Evolutionary conservation across 2,797 vertebrate species (phyloP).

Genomic region (Bovichtus diacanthus): DNA sequence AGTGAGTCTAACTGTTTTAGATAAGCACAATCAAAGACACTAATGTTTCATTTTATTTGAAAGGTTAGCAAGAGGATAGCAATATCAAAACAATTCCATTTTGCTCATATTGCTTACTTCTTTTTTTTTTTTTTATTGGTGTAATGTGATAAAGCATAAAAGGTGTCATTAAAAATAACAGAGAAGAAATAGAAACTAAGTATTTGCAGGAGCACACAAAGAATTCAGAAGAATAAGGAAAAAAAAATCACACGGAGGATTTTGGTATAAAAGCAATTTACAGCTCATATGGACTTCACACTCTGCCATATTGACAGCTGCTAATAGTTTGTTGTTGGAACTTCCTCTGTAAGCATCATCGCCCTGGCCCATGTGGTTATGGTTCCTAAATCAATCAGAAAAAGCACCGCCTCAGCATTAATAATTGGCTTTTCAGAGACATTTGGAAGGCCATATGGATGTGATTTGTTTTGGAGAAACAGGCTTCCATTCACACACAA

Average conservation of each 20-base stretch:
- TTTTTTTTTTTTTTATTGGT: conserved; percentile 41
- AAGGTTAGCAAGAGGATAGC: conserved; percentile 45
- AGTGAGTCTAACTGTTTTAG: conserved; percentile 70
- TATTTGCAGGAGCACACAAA: background rate
- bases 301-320: conserved; percentile 73
- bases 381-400: conserved; percentile 70
- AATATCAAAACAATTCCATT: conserved; percentile 60
- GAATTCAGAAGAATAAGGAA: background rate
- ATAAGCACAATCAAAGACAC: conserved; percentile 67
- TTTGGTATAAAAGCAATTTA: conserved; percentile 7
- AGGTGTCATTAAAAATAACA: conserved; percentile 26
- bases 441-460: conserved; percentile 70
- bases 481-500: conserved; percentile 70
- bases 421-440: conserved; percentile 77
- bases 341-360: conserved; percentile 66
- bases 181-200: conserved; percentile 24
- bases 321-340: conserved; percentile 79
- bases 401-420: conserved; percentile 77
- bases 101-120: conserved; percentile 27
- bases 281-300: conserved; percentile 64
- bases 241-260: background rate
- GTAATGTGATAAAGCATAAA: conserved; percentile 48
- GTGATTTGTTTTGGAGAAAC: conserved; percentile 68
- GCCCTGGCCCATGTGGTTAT: conserved; percentile 79
- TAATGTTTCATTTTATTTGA: conserved; percentile 71